phyloP scores from a whole-genome alignment of 2,113 vertebrate species.

The Grantiella picta region DNA sequence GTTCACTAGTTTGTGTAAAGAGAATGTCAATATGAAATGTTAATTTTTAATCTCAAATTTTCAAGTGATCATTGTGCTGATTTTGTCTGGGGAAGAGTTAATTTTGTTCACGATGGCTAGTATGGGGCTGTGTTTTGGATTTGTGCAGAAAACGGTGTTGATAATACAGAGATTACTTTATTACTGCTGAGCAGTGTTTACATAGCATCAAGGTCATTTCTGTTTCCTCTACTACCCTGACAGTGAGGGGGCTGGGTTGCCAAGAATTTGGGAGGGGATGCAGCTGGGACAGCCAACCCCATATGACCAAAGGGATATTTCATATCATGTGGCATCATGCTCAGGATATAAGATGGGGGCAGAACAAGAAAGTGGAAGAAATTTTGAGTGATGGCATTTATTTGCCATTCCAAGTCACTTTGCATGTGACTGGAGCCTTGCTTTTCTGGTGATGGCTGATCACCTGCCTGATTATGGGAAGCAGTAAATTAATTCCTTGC shows the following conservation, averaged over 20 bases:
- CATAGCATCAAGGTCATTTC: not conserved
- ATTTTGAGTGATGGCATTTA: not conserved
- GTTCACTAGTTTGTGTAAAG: not conserved
- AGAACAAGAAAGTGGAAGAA: not conserved
- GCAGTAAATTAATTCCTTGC: not conserved
- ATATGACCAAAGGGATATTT: not conserved
- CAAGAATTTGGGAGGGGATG: not conserved
- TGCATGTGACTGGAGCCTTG: not conserved
- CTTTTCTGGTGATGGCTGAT: not conserved
- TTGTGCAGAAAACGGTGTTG: not conserved
- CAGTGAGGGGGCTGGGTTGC: not conserved
- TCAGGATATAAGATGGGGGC: not conserved
- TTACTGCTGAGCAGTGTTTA: not conserved
- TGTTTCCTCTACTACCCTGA: not conserved
- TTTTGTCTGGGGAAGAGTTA: not conserved
- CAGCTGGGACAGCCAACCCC: not conserved
- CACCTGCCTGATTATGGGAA: not conserved
- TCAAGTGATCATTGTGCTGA: not conserved
- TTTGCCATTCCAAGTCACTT: not conserved
- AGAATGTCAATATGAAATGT: not conserved
- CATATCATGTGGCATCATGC: no score
- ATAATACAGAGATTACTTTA: not conserved
- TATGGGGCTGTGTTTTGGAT: not conserved
- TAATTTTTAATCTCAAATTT: not conserved
- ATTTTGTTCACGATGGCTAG: not conserved